phyloP scores from a whole-genome alignment of 2,888 invertebrate genomes.

The Mactromeris polynyma region DNA sequence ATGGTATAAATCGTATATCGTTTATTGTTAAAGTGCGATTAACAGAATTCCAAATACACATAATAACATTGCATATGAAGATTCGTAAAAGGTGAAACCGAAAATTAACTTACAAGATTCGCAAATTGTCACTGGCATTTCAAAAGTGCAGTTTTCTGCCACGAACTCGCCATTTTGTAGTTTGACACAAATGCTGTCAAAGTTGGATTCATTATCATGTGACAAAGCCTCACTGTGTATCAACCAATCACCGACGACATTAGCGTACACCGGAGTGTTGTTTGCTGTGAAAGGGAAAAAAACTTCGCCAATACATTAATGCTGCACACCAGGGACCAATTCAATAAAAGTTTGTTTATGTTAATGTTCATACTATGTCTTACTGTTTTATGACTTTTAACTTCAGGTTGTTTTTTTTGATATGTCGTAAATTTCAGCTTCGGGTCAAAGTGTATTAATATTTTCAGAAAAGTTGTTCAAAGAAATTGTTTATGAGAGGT shows the following conservation, averaged over 20 bases:
- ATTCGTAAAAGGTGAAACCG: neutral
- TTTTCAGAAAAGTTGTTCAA: no score
- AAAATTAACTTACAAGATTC: conserved; percentile 35
- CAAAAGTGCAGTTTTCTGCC: conserved; percentile 24
- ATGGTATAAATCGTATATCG: no score
- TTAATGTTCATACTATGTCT: neutral
- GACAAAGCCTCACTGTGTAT: conserved; percentile 41
- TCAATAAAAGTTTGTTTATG: neutral
- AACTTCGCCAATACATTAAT: neutral
- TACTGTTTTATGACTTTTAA: neutral
- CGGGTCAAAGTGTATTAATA: neutral
- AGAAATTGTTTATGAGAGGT: no score
- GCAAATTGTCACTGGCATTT: conserved; percentile 38
- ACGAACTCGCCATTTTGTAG: conserved; percentile 2
- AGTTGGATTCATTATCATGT: neutral
- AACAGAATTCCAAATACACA: no score
- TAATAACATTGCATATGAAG: neutral
- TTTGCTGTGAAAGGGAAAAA: conserved; percentile 21
- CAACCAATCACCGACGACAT: conserved; percentile 59
- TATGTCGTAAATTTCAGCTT: neutral
- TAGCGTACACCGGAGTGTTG: conserved; percentile 44
- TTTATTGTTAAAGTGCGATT: no score
- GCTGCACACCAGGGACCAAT: neutral
- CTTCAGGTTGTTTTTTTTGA: neutral
- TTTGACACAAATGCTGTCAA: conserved; percentile 21